Evolutionary conservation across 2,113 vertebrate species (phyloP).

Genomic region (Anseranas semipalmata): DNA sequence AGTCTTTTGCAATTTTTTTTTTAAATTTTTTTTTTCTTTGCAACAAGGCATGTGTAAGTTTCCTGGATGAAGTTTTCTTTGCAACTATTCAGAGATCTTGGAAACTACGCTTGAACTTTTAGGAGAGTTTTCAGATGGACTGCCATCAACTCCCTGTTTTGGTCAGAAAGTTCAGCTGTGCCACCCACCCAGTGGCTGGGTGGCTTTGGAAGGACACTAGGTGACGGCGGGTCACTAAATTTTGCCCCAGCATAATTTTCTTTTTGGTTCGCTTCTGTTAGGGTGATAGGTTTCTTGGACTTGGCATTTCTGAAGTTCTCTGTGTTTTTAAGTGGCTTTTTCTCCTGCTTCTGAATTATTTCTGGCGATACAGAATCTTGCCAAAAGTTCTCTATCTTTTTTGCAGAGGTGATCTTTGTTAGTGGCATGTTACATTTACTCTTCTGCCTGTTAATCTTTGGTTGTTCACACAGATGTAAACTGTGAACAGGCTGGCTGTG

Average conservation of each 20-base stretch:
- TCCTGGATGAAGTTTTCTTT: slow-evolving; percentile 62
- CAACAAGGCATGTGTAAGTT: slow-evolving; percentile 77
- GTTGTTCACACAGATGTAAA: slow-evolving; percentile 79
- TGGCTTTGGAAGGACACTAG: slow-evolving; percentile 93
- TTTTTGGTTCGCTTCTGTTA: slow-evolving; percentile 80
- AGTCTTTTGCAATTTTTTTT: slow-evolving; percentile 68
- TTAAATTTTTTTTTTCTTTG: slow-evolving; percentile 23
- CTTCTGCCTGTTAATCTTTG: slow-evolving; percentile 78
- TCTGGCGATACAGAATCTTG: slow-evolving; percentile 72
- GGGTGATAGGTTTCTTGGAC: slow-evolving; percentile 64
- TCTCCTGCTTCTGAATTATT: slow-evolving; percentile 74
- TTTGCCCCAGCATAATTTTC: slow-evolving; percentile 94
- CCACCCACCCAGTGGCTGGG: slow-evolving; percentile 94
- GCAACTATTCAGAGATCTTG: slow-evolving; percentile 30
- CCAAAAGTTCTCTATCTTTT: slow-evolving; percentile 79
- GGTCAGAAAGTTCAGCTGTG: slow-evolving; percentile 73
- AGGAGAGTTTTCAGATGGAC: slow-evolving; percentile 92
- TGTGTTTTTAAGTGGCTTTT: slow-evolving; percentile 80
- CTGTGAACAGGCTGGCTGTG: slow-evolving; percentile 75
- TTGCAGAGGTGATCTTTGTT: slow-evolving; percentile 67
- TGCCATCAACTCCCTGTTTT: slow-evolving; percentile 88
- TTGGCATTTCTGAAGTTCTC: slow-evolving; percentile 76
- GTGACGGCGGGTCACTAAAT: slow-evolving; percentile 95
- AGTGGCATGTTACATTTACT: slow-evolving; percentile 75
- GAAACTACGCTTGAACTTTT: slow-evolving; percentile 84